Evolutionary conservation across 2,888 invertebrate species (phyloP).

Genomic region (Saturnia pavonia): DNA sequence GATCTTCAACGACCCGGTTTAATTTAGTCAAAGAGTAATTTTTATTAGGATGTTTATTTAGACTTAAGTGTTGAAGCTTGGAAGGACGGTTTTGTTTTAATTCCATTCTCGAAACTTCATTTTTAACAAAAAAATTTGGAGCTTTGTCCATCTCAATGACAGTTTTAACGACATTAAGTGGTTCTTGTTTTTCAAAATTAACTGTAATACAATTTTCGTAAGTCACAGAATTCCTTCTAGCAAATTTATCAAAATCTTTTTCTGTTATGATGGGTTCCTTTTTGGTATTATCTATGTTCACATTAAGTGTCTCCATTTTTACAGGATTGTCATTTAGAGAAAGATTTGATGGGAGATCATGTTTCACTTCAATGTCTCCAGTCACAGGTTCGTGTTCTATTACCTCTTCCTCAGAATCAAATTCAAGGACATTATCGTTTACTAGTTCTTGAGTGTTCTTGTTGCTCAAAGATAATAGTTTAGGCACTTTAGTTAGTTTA

Average conservation of each 20-base stretch:
- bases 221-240: conserved; percentile 67
- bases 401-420: conserved; percentile 57
- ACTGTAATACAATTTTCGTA: conserved; percentile 70
- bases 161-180: conserved; percentile 59
- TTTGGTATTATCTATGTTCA: conserved; percentile 39
- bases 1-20: conserved; percentile 45
- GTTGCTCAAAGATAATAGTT: conserved; percentile 47
- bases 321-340: conserved; percentile 32
- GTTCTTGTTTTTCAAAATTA: conserved; percentile 59
- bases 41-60: conserved; percentile 43
- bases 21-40: conserved; percentile 31
- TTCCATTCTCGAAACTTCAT: conserved; percentile 50
- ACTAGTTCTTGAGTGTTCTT: conserved; percentile 41
- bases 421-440: conserved; percentile 41
- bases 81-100: conserved; percentile 51
- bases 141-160: conserved; percentile 55
- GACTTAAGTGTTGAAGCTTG: conserved; percentile 45
- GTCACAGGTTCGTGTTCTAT: conserved; percentile 56
- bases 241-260: conserved; percentile 76
- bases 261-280: conserved; percentile 70
- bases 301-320: conserved; percentile 26
- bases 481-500: conserved; percentile 51
- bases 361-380: conserved; percentile 47
- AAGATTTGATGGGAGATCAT: conserved; percentile 31
- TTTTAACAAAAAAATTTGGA: conserved; percentile 53